Base-by-base conservation (phyloP, 2,888 invertebrate species). In the Orthonevra nobilis region DNA sequence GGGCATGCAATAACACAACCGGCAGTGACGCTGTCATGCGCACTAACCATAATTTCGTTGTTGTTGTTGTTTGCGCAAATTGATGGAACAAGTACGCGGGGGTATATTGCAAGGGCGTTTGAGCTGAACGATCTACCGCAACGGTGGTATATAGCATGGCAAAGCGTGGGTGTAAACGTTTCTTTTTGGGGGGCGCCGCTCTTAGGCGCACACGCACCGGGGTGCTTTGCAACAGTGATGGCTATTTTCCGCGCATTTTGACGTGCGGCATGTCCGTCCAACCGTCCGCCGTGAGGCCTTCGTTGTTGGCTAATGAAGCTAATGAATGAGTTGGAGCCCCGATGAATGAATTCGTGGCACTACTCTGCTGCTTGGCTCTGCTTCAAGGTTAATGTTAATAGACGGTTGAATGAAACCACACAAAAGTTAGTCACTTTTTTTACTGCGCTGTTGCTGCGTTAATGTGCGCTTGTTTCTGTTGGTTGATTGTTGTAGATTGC, bases 241-340 rank as follows among this genome's bases (percentile, higher is more conserved):
- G 15, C 60, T 46, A 50, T 50, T 54, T 54, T 72, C 38, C 36
- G 50, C 58, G 10, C 44, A 42, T 40, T 38, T 44, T 66, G 58
- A 79, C 46, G 60, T 54, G 54, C 66, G 58, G 52, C 54, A 60
- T 52, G n/a, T n/a, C n/a, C n/a, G n/a, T n/a, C n/a, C n/a, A n/a
- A n/a, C n/a, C n/a, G n/a, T n/a, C n/a, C n/a, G n/a, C n/a, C n/a
- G n/a, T n/a, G n/a, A n/a, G n/a, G n/a, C n/a, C n/a, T n/a, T n/a
- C n/a, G n/a, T n/a, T n/a, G n/a, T n/a, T n/a, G n/a, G n/a, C n/a
- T 79, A 79, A 79, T 72, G 79, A 68, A 72, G 72, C 72, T 79
- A 72, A 79, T 79, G 79, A 79, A 79, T 79, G 79, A 79, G 79
- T 32, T 66, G 72, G n/a, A 73, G 66, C 46, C n/a, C n/a, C 66